A percentile compares a stretch with the other conserved stretches of the same genome.
Evolutionary conservation across 2,888 invertebrate species (phyloP).

Genomic region (Brassicogethes aeneus): DNA sequence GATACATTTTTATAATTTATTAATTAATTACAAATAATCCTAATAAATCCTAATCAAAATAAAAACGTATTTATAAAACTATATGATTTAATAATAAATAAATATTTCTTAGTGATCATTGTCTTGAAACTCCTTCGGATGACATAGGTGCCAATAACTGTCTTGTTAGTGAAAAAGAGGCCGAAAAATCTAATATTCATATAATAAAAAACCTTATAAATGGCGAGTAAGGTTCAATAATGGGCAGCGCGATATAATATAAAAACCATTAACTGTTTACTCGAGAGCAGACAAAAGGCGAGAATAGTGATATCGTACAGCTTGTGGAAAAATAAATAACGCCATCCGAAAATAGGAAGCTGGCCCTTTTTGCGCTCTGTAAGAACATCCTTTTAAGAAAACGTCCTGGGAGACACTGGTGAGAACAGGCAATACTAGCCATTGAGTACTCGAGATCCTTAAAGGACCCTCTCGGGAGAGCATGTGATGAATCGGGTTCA

Average conservation of each 20-base stretch:
- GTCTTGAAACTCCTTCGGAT: too few species aligned
- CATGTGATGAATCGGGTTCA: conserved; percentile 26
- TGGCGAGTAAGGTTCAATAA: background rate
- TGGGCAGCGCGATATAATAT: background rate
- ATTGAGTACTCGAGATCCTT: conserved; percentile 11
- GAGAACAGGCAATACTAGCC: conserved; percentile 23
- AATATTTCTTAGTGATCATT: too few species aligned
- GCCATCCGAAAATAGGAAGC: conserved; percentile 15
- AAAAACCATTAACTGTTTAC: conserved; percentile 1
- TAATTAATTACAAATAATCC: too few species aligned
- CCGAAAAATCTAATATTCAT: background rate
- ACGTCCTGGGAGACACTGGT: conserved; percentile 21
- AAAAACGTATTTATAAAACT: too few species aligned
- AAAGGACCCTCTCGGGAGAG: conserved; percentile 17
- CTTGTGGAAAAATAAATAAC: conserved; percentile 16
- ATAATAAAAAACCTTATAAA: background rate
- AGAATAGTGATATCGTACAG: background rate
- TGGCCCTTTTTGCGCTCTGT: conserved; percentile 13
- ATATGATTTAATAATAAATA: too few species aligned
- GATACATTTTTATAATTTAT: too few species aligned
- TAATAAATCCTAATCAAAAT: too few species aligned
- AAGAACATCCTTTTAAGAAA: conserved; percentile 18
- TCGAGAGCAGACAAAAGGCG: background rate
- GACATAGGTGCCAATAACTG: too few species aligned
- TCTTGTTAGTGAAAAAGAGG: too few species aligned